These are phyloP conservation scores for Amphiduros pacificus DNA, from an alignment of 2,888 invertebrate genomes.

Conservation along the genomic window DNA sequence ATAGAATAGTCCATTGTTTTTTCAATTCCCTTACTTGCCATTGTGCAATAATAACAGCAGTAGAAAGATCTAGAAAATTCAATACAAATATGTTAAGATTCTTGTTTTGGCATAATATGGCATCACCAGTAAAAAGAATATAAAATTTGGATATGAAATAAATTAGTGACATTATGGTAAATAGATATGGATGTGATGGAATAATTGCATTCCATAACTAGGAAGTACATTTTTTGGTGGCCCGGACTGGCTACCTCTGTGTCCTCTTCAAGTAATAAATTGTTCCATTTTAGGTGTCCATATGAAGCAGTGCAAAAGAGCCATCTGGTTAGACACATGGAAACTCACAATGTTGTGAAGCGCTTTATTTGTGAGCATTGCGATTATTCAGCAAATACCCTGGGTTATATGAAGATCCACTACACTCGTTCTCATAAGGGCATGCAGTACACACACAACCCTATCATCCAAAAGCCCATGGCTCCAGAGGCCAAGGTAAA, in stretches of 20 bases:
- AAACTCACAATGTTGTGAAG: slow-evolving; percentile 54
- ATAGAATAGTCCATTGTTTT: too few species aligned
- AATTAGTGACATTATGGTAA: too few species aligned
- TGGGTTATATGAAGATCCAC: slow-evolving; percentile 56
- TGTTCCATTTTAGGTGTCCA: slow-evolving; percentile 42
- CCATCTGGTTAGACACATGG: slow-evolving; percentile 55
- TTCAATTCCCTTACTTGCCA: too few species aligned
- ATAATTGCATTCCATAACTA: too few species aligned
- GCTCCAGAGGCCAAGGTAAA: slow-evolving; percentile 13
- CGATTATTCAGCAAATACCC: slow-evolving; percentile 55
- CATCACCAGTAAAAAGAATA: too few species aligned
- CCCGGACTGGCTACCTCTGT: too few species aligned
- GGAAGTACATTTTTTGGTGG: too few species aligned
- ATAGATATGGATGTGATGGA: too few species aligned
- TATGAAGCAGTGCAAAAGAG: slow-evolving; percentile 56
- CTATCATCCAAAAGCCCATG: slow-evolving; percentile 6
- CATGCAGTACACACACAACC: slow-evolving; percentile 27
- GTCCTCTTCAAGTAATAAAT: background rate
- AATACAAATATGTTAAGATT: too few species aligned
- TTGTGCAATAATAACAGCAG: too few species aligned
- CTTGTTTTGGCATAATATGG: background rate
- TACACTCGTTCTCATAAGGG: slow-evolving; percentile 47
- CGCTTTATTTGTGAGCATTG: slow-evolving; percentile 53
- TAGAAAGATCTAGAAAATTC: too few species aligned
- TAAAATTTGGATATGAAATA: too few species aligned